These are phyloP conservation scores for Pycnomerus fuliginosus DNA, from an alignment of 2,888 invertebrate genomes.

Conservation along the genomic window DNA sequence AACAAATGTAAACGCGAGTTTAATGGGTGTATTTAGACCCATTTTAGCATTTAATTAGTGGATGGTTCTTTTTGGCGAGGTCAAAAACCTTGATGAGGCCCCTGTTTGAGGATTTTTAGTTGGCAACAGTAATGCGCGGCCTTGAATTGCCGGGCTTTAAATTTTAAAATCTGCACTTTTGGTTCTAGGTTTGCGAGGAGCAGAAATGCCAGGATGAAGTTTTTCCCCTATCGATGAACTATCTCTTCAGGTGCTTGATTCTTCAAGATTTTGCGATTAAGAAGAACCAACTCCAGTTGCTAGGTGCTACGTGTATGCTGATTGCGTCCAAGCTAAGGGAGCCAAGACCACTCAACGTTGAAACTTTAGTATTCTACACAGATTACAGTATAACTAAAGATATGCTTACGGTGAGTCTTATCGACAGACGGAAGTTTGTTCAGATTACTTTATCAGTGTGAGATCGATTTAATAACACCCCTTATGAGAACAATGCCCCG, in stretches of 20 bases:
- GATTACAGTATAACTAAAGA: constrained; percentile 87
- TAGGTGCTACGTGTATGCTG: constrained; percentile 89
- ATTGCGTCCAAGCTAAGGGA: constrained; percentile 92
- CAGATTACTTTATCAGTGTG: constrained; percentile 33
- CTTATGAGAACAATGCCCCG: neutral
- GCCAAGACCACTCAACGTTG: constrained; percentile 75
- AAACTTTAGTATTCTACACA: constrained; percentile 87
- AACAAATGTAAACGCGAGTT: too few relatives aligned
- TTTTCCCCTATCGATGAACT: constrained; percentile 88
- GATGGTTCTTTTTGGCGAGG: constrained; percentile 10
- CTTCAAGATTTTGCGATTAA: constrained; percentile 70
- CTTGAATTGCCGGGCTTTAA: constrained; percentile 7
- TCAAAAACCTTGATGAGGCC: constrained; percentile 23
- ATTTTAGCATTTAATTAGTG: neutral
- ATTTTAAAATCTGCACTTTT: constrained; percentile 21
- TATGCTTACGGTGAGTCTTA: constrained; percentile 86
- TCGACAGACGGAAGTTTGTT: constrained; percentile 30
- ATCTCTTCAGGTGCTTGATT: constrained; percentile 92
- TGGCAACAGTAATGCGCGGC: constrained; percentile 11
- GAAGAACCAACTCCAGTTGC: constrained; percentile 84
- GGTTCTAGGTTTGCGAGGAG: constrained; percentile 87
- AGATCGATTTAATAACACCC: constrained; percentile 20
- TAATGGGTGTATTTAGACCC: neutral
- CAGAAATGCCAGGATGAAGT: constrained; percentile 92
- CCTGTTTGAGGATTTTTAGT: constrained; percentile 8